A percentile compares a stretch with the other conserved stretches of the same genome.
Conservation (phyloP, 2,113 vertebrate genomes). For the Rattus norvegicus region GRCr8 NC_086022.1:153485001-153485500, state of each 20-base stretch:
- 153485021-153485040: rapidly evolving
- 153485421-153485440: conserved; percentile 81
- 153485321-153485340: conserved; percentile 84
- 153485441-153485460: conserved; percentile 85
- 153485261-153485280: conserved; percentile 61
- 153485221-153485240: not conserved
- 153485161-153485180: not conserved
- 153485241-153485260: not conserved
- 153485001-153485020: rapidly evolving
- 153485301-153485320: conserved; percentile 73
- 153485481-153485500: conserved; percentile 21
- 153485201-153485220: not conserved
- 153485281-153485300: conserved; percentile 75
- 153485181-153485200: not conserved
- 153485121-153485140: not conserved
- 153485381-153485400: conserved; percentile 81
- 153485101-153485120: not conserved
- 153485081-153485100: not conserved
- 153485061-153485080: not conserved
- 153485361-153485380: conserved; percentile 82
- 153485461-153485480: conserved; percentile 77
- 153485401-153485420: conserved; percentile 82
- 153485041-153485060: not conserved
- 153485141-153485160: rapidly evolving
- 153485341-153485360: conserved; percentile 84